Conservation (phyloP, 2,888 invertebrate genomes). For the Catocala fraxini region DNA sequence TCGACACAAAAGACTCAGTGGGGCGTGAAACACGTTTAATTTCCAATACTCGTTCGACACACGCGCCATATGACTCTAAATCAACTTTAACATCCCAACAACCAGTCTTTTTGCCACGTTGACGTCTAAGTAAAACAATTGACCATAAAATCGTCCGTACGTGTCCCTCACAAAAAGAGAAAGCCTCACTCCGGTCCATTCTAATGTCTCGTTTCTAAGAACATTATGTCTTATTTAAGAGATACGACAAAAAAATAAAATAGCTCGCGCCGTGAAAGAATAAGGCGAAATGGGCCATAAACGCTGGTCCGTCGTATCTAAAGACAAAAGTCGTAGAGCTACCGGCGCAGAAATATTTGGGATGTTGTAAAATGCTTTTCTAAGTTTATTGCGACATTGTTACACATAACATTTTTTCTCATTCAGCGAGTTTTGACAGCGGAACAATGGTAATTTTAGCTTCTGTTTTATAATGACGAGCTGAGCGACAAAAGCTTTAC, state of each 20-base stretch:
- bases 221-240: constrained; percentile 87
- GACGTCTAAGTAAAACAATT: constrained; percentile 81
- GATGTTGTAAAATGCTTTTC: constrained; percentile 74
- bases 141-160: constrained; percentile 83
- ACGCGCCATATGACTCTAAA: constrained; percentile 42
- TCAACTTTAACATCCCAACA: constrained; percentile 46
- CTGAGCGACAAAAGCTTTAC: constrained; percentile 60
- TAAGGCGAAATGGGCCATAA: constrained; percentile 83
- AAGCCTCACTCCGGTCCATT: constrained; percentile 74
- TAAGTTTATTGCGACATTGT: constrained; percentile 83
- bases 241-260: constrained; percentile 81
- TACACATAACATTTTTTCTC: constrained; percentile 71
- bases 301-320: constrained; percentile 61
- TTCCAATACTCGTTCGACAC: constrained; percentile 50
- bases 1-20: constrained; percentile 56
- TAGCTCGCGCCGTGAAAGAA: constrained; percentile 75
- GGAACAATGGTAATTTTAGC: constrained; percentile 76
- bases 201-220: constrained; percentile 84
- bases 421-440: constrained; percentile 77
- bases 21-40: constrained; percentile 63
- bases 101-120: constrained; percentile 71
- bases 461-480: constrained; percentile 77
- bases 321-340: constrained; percentile 81
- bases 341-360: constrained; percentile 79
- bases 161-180: constrained; percentile 83